phyloP scores from a whole-genome alignment of 1,140 invertebrate genomes.

The Metaphire vulgaris region DNA sequence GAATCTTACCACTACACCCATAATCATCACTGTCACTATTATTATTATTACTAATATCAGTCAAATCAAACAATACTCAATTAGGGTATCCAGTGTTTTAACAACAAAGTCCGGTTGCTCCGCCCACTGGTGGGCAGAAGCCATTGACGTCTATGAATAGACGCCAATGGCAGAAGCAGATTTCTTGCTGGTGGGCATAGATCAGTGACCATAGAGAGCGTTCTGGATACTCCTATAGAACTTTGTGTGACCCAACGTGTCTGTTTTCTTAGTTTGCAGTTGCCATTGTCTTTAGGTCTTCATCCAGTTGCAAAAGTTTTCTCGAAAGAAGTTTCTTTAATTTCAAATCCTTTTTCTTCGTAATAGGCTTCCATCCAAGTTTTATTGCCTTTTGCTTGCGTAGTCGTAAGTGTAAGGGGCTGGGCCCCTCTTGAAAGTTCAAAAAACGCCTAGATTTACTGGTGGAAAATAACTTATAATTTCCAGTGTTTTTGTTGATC shows the following conservation, averaged over 20 bases:
- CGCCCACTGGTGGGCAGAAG: too few relatives aligned
- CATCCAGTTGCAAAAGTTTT: neutral
- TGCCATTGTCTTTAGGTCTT: neutral
- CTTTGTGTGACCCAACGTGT: neutral
- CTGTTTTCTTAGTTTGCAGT: neutral
- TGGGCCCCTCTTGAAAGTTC: neutral
- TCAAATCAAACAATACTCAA: too few relatives aligned
- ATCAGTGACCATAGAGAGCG: neutral
- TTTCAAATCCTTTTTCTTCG: neutral
- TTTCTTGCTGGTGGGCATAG: neutral
- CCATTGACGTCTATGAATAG: neutral
- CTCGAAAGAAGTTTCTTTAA: neutral
- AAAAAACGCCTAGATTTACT: neutral
- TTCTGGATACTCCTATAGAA: neutral
- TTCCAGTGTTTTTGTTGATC: neutral
- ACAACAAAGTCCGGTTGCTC: too few relatives aligned
- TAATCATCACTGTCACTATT: too few relatives aligned
- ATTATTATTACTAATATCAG: too few relatives aligned
- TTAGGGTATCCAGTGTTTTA: too few relatives aligned
- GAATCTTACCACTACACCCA: too few relatives aligned
- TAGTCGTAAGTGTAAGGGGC: neutral
- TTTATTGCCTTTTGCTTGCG: neutral
- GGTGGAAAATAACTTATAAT: neutral
- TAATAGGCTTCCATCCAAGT: neutral
- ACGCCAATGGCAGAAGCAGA: neutral